A percentile compares a stretch with the other conserved stretches of the same genome.
Evolutionary conservation across 2,797 vertebrate species (phyloP).

Genomic region (Helicolenus hilgendorfi): DNA sequence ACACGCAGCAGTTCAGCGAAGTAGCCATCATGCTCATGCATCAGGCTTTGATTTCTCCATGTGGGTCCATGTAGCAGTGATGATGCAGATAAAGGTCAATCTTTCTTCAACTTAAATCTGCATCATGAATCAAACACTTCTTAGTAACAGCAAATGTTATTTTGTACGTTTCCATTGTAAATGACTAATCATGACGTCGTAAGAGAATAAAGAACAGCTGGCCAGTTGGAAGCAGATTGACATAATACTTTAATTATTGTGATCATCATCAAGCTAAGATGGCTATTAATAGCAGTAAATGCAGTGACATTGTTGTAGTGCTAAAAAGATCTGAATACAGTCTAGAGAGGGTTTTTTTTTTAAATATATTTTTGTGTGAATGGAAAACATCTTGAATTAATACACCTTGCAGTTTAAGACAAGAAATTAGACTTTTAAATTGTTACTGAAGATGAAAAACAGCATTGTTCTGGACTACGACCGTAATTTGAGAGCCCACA

Average conservation of each 20-base stretch:
- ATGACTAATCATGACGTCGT: slow-evolving; percentile 31
- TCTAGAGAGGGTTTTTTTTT: neutral
- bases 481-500: neutral
- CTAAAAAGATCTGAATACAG: neutral
- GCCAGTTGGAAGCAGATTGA: slow-evolving; percentile 45
- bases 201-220: slow-evolving; percentile 47
- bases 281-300: neutral
- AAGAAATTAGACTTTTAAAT: slow-evolving; percentile 47
- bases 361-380: neutral
- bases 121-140: slow-evolving; percentile 12
- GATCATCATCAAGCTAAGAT: slow-evolving; percentile 24
- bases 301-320: neutral
- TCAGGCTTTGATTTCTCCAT: too few relatives aligned
- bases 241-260: slow-evolving; percentile 5
- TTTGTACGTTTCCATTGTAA: slow-evolving; percentile 24
- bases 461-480: neutral
- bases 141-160: slow-evolving; percentile 15
- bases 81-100: neutral
- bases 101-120: neutral
- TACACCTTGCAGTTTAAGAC: neutral
- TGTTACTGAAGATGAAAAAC: slow-evolving; percentile 5
- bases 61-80: neutral
- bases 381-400: slow-evolving; percentile 39
- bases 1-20: too few relatives aligned
- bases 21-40: too few relatives aligned